Base-by-base conservation (phyloP, 2,797 vertebrate genomes). In the Chelonia mydas region DNA sequence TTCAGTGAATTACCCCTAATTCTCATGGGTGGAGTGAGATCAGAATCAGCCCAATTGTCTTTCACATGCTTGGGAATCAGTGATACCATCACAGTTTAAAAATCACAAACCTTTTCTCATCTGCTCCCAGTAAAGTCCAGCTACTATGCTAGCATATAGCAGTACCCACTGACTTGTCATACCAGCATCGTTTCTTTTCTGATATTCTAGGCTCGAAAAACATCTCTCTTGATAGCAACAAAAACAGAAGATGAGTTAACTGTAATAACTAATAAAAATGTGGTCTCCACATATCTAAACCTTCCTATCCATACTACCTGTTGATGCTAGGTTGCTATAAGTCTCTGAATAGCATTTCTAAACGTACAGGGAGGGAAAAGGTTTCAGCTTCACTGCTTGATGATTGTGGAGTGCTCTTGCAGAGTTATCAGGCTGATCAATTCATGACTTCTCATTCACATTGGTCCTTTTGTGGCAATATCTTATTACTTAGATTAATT, bases 391-490 rank as follows among this genome's bases (percentile, higher is more conserved):
- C 0, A 0, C 49, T 50, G 80, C 45, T 92, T 86, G 59, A 93
- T 94, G 92, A 91, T 68, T 68, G 68, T 54, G 86, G 81, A 90
- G 12, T 83, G 83, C 76, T 96, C 85, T 94, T 83, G 81, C 45
- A 83, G 87, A 94, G 49, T 81, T 83, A 78, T 80, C 57, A 87
- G 45, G 25, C 68, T 93, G 89, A 89, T 95, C 93, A 96, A 93
- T 95, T 92, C 83, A 83, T 92, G 54, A 61, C 84, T 93, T 90
- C 84, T 31, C 61, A 89, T 94, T 94, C 90, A 94, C 68, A 55
- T 94, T 93, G 79, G 79, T 59, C 89, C 37, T 89, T 96, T 23
- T 88, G 91, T 90, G 68, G 76, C 81, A 95, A 17, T 89, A 90
- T 90, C 94, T 97, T 94, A 93, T 90, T 89, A 86, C 57, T 82